Percentiles rank a stretch among this genome's conserved stretches.
Evolutionary conservation across 2,113 vertebrate species (phyloP).

Genomic region (Neofelis nebulosa): DNA sequence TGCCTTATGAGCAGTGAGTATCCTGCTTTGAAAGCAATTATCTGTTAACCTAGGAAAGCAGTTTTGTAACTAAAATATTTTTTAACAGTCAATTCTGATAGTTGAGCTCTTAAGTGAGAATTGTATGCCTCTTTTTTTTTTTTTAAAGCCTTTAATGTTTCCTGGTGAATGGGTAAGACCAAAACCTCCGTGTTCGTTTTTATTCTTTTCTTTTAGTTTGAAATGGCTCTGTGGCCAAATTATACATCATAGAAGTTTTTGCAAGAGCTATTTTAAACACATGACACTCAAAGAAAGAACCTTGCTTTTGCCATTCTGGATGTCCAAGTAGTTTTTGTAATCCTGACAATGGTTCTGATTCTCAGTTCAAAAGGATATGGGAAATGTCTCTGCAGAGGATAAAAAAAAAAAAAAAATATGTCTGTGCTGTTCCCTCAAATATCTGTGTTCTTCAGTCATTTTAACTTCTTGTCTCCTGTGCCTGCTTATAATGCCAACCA

Average conservation of each 20-base stretch:
- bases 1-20: neutral
- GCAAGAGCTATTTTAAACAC: neutral
- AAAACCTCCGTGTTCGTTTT: neutral
- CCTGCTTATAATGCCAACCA: neutral
- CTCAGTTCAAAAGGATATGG: neutral
- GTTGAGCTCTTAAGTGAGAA: neutral
- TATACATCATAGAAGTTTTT: neutral
- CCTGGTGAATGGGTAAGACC: neutral
- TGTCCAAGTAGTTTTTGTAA: constrained; percentile 15
- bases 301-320: neutral
- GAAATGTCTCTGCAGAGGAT: neutral
- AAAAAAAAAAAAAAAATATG: neutral
- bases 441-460: neutral
- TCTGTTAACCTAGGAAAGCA: constrained; percentile 19
- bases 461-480: neutral
- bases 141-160: neutral
- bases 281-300: neutral
- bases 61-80: constrained; percentile 53
- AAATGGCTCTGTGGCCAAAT: constrained; percentile 26
- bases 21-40: constrained; percentile 29
- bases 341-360: neutral
- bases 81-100: neutral
- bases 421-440: neutral
- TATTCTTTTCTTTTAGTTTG: neutral
- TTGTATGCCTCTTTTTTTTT: neutral